These are phyloP conservation scores for Dromiciops gliroides DNA, from an alignment of 2,113 vertebrate species.

Conservation along the genomic window DNA sequence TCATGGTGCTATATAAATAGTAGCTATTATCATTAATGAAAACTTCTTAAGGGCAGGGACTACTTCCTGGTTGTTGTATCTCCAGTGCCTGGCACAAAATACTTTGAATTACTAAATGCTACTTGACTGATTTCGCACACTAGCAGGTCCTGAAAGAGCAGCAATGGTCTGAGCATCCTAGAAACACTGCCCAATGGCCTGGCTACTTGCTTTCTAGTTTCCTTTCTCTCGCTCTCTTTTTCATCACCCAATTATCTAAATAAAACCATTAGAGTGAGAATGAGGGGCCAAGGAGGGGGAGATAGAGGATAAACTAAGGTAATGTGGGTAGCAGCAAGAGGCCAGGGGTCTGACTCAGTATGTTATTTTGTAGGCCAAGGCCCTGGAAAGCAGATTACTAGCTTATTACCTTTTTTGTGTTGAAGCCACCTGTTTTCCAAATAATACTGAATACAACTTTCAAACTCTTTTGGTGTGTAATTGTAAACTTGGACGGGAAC, in stretches of 20 bases:
- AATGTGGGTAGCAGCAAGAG: neutral
- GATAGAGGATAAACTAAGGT: neutral
- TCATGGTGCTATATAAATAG: neutral
- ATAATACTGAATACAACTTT: slow-evolving; percentile 94
- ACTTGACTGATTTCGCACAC: neutral
- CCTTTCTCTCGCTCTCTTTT: neutral
- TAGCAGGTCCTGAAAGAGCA: neutral
- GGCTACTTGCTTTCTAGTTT: neutral
- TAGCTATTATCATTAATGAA: neutral
- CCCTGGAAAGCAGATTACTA: neutral
- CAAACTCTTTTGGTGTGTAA: slow-evolving; percentile 93
- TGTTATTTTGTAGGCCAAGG: neutral
- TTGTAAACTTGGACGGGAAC: slow-evolving; percentile 89
- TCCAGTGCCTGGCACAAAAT: neutral
- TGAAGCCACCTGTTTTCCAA: slow-evolving; percentile 94
- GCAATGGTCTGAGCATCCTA: neutral
- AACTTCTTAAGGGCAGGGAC: neutral
- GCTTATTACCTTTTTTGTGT: slow-evolving; percentile 86
- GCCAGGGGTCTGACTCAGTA: neutral
- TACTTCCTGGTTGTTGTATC: neutral
- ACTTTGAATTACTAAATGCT: neutral
- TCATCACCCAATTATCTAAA: neutral
- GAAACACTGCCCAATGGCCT: neutral
- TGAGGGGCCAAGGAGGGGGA: neutral
- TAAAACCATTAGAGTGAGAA: neutral